phyloP scores from a whole-genome alignment of 2,113 vertebrate genomes.

The Leiothrix lutea region DNA sequence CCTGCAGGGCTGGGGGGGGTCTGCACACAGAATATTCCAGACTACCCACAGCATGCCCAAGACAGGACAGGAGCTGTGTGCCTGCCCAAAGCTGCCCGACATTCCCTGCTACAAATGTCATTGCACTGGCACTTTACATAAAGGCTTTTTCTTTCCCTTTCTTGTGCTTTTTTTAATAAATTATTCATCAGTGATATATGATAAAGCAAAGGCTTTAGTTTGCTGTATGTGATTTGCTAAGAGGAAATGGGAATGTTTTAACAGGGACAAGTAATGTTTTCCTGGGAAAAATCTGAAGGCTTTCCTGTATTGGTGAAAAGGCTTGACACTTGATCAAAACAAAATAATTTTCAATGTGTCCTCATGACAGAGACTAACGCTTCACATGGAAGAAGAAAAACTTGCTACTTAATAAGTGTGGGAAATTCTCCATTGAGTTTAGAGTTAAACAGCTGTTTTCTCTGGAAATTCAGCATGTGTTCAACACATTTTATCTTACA shows the following conservation, averaged over 20 bases:
- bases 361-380: not conserved
- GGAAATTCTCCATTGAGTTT: not conserved
- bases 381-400: not conserved
- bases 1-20: not conserved
- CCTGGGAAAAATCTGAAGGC: not conserved
- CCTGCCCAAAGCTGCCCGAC: not conserved
- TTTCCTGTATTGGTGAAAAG: not conserved
- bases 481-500: not conserved
- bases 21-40: not conserved
- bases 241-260: not conserved
- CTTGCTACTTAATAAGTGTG: not conserved
- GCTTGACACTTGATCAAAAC: not conserved
- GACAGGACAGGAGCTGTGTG: not conserved
- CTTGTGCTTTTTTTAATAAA: not conserved
- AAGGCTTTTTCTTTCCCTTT: not conserved
- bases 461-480: not conserved
- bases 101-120: not conserved
- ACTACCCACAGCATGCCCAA: fast-evolving
- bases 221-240: not conserved
- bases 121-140: not conserved
- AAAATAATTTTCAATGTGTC: not conserved
- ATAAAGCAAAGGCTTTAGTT: not conserved
- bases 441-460: not conserved
- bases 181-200: not conserved
- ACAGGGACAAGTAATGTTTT: not conserved